Evolutionary conservation across 1,140 invertebrate genomes (phyloP), one percentile per base, ranked within the genome.

Genomic region (Araneus ventricosus): DNA sequence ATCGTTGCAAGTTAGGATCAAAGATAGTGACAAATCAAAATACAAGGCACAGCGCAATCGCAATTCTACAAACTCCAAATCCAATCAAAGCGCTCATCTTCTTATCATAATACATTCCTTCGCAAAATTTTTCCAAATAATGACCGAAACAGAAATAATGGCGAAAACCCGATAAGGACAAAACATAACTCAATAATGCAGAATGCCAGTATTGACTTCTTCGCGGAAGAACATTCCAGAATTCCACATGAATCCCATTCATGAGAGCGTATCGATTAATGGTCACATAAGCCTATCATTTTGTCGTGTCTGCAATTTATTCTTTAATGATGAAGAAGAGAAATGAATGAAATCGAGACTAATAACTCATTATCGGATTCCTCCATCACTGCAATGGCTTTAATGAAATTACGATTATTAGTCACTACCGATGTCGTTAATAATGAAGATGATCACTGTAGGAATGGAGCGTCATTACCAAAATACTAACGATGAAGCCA

Each of bases 341-440:
- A 52, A 57, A 84, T 57, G 82, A 57, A 84, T n/a, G 41, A 84
- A 84, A 84, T 84, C 39, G 82, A 75, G 70, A 84, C 82, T 84
- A 84, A 84, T 84, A 61, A 61, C 85, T 87, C 59, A 87, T 87
- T 87, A 87, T 87, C 85, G 85, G 85, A 87, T 63, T 87, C 85
- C 59, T 22, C 37, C 45, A 85, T 85, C 82, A 27, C n/a, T 45
- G 82, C 20, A 87, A 34, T 17, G 85, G n/a, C 34, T 61, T 27
- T 87, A 87, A 87, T 87, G 85, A 87, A 87, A 87, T 87, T 87
- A 87, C 59, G 85, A 61, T 45, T 87, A 87, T 87, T 61, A 87
- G 85, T 61, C 85, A 61, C n/a, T 61, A 61, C 41, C 10, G 30
- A 87, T 61, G 85, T 87, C 57, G 85, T 87, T 87, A 87, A 87